Percentiles rank a stretch among this genome's conserved stretches.
phyloP scores from a whole-genome alignment of 2,888 invertebrate genomes.

The Rugalucina vietnamica region DNA sequence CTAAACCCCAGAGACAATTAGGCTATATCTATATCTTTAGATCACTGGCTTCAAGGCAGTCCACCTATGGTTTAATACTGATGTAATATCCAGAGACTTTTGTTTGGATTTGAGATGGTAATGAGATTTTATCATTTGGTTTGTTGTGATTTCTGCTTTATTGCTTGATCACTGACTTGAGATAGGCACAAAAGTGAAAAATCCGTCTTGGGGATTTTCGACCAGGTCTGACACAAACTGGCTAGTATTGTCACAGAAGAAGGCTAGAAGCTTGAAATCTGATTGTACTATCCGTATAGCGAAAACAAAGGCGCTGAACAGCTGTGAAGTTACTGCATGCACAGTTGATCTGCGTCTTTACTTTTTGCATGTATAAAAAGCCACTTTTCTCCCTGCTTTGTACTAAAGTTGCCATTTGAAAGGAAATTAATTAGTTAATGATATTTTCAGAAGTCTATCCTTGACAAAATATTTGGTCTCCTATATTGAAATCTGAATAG shows the following conservation, averaged over 20 bases:
- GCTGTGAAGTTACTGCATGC: too few relatives aligned
- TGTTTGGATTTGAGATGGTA: neutral
- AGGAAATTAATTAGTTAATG: neutral
- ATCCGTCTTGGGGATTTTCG: too few relatives aligned
- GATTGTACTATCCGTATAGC: too few relatives aligned
- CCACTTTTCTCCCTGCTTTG: neutral
- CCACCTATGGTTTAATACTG: conserved; percentile 6
- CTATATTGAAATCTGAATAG: too few relatives aligned
- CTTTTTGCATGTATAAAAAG: too few relatives aligned
- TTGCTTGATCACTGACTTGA: neutral
- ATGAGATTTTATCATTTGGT: conserved; percentile 10
- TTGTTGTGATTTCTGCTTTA: conserved; percentile 16
- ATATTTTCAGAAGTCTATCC: neutral
- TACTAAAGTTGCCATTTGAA: neutral
- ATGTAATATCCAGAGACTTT: conserved; percentile 5
- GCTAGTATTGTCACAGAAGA: too few relatives aligned
- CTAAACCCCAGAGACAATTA: neutral
- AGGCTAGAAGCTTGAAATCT: too few relatives aligned
- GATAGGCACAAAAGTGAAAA: neutral
- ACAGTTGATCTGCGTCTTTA: too few relatives aligned
- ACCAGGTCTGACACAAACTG: too few relatives aligned
- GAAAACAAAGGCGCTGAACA: too few relatives aligned
- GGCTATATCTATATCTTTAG: neutral
- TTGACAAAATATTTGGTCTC: too few relatives aligned
- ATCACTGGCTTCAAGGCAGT: neutral